These are phyloP conservation scores for Pygoscelis adeliae DNA, from an alignment of 2,113 vertebrate genomes.

Conservation along the genomic window DNA sequence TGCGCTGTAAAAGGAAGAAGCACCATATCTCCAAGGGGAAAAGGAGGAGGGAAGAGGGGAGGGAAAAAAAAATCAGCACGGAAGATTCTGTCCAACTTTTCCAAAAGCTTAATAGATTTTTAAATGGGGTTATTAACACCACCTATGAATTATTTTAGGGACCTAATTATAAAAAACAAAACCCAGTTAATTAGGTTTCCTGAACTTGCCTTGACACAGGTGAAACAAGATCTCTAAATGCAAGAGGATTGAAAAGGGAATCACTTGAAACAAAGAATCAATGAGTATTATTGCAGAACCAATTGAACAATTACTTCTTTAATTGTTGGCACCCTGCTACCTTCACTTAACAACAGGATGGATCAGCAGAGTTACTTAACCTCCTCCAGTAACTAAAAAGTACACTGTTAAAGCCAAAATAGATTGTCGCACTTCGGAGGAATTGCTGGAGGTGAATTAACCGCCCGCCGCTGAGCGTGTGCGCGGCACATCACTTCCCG, in stretches of 20 bases:
- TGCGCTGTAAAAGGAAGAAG: slow-evolving; percentile 16
- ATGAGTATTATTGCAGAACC: slow-evolving; percentile 40
- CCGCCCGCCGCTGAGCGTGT: fast-evolving
- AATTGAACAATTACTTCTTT: slow-evolving; percentile 65
- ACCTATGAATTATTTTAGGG: slow-evolving; percentile 97
- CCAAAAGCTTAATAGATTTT: slow-evolving; percentile 93
- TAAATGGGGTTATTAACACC: slow-evolving; percentile 98
- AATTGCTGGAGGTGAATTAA: background rate
- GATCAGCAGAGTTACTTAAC: slow-evolving; percentile 42
- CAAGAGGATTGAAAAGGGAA: slow-evolving; percentile 39
- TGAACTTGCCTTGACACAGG: slow-evolving; percentile 74
- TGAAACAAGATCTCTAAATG: slow-evolving; percentile 75
- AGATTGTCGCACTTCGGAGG: background rate
- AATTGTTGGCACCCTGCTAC: slow-evolving; percentile 58
- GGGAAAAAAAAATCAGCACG: slow-evolving; percentile 27
- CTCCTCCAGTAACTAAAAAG: slow-evolving; percentile 7
- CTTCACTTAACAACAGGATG: slow-evolving; percentile 32
- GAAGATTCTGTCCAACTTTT: slow-evolving; percentile 83
- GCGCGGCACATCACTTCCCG: background rate
- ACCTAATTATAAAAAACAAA: slow-evolving; percentile 94
- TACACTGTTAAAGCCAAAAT: background rate
- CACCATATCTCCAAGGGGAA: slow-evolving; percentile 67
- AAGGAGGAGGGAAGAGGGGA: background rate
- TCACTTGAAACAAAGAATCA: slow-evolving; percentile 46
- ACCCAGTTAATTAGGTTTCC: slow-evolving; percentile 93